Evolutionary conservation across 2,113 vertebrate genomes (phyloP), one percentile per base, ranked within the genome.

Genomic region (Cynocephalus volans): DNA sequence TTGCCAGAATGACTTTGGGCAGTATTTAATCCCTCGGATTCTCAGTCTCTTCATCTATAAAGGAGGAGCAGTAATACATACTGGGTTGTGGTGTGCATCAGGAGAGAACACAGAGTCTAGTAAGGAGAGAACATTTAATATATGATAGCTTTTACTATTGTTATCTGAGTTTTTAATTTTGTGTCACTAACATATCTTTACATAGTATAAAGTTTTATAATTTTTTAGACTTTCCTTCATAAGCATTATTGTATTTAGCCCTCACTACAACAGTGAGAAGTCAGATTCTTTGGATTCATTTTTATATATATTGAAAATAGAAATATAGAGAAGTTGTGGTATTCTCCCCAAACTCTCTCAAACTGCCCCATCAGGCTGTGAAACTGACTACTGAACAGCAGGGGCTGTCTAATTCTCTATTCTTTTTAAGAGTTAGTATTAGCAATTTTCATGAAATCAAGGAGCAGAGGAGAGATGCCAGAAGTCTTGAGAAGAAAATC

Each of bases 1-100:
- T 33, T 72, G 67, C 8, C 77, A 33, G 8, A 82, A 69, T 56
- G 77, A 54, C 12, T 80, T 45, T 4, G 19, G 50, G 48, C 69
- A 83, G 31, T 69, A 23, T 21, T 48, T 93, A 85, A 54, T 26
- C 15, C 19, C 41, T 88, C 70, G 56, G 62, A 72, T 45, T n/a
- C 58, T 94, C 17, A 86, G 28, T 81, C 82, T 92, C 62, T 48
- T 82, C 45, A 67, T 56, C 50, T 87, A 31, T 62, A 93, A 96
- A 36, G 62, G 9, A 83, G 73, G n/a, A 45, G n/a, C 54, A 41
- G 54, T 77, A 70, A 56, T 28, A 45, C 19, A 83, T 60, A 58
- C 45, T 94, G 69, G 36, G 15, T 50, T 70, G 11, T 14, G 21
- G 17, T 26, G 23, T 79, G 17, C 31, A 64, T 12, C 24, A 8